Evolutionary conservation across 2,797 vertebrate species (phyloP).

Genomic region (Lycodopsis pacificus): DNA sequence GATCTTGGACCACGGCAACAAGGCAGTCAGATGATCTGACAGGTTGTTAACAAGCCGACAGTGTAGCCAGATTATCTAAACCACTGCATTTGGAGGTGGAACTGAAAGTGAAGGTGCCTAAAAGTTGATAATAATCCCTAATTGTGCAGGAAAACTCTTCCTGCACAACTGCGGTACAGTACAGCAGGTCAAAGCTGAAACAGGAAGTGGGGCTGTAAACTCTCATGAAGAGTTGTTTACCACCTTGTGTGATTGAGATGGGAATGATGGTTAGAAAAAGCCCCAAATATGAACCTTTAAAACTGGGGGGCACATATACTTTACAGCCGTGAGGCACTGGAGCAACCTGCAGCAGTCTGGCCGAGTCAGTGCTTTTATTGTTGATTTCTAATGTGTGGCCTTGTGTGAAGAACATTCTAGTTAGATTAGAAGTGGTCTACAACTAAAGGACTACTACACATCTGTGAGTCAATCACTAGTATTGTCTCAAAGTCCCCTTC

Average conservation of each 20-base stretch:
- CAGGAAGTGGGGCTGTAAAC: not conserved
- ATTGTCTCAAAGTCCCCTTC: not conserved
- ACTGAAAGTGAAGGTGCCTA: not conserved
- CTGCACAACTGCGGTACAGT: not conserved
- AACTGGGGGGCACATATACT: not conserved
- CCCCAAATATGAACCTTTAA: not conserved
- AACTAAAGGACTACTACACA: not conserved
- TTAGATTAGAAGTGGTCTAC: not conserved
- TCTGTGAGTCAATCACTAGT: not conserved
- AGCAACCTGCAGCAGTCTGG: not conserved
- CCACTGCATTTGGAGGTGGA: not conserved
- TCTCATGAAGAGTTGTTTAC: not conserved
- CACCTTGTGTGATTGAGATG: not conserved
- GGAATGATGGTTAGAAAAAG: not conserved
- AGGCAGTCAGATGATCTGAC: not conserved
- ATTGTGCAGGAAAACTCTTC: not conserved
- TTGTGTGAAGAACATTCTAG: not conserved
- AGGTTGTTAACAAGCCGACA: not conserved
- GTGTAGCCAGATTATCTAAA: not conserved
- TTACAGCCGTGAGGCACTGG: not conserved
- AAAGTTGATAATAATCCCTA: not conserved
- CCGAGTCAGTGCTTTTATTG: constrained; percentile 3
- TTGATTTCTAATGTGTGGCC: not conserved
- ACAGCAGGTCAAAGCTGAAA: not conserved
- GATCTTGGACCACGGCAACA: not conserved